Percentiles rank a stretch among this genome's conserved stretches.
Conservation (phyloP, 2,888 invertebrate species). For the Pecten maximus region DNA sequence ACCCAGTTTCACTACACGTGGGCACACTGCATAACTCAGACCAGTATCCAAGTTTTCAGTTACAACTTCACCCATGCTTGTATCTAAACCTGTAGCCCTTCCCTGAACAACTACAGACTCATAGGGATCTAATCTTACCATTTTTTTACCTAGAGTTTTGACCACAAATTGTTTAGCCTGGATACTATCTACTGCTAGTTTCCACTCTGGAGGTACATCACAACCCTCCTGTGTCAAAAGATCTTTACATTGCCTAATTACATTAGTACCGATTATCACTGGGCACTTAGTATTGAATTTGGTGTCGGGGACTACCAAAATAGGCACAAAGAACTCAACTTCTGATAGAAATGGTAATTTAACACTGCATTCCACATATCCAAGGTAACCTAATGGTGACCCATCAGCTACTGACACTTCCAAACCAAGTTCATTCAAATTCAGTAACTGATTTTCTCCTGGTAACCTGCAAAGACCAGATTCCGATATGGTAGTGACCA, state of each 20-base stretch:
- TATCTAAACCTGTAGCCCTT: slow-evolving; percentile 39
- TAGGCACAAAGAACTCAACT: neutral
- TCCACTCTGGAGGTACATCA: too few relatives aligned
- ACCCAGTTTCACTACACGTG: slow-evolving; percentile 4
- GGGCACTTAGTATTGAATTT: slow-evolving; percentile 43
- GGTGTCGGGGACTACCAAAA: slow-evolving; percentile 45
- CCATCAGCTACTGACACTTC: slow-evolving; percentile 39
- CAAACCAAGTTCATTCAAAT: neutral
- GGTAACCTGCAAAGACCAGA: too few relatives aligned
- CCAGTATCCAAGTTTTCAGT: slow-evolving; percentile 33
- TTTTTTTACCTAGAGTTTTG: slow-evolving; percentile 3
- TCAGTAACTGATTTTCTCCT: too few relatives aligned
- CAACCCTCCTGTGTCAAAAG: neutral
- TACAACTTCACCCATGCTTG: slow-evolving; percentile 44
- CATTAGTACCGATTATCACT: slow-evolving; percentile 47
- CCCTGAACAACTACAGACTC: slow-evolving; percentile 35
- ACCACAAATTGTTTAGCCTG: too few relatives aligned
- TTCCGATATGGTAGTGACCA: too few relatives aligned
- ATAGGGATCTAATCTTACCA: slow-evolving; percentile 38
- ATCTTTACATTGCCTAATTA: neutral
- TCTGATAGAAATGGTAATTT: neutral
- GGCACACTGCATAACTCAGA: neutral
- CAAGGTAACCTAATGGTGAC: neutral
- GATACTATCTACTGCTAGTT: too few relatives aligned
- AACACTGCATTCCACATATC: too few relatives aligned